A percentile compares a stretch with the other conserved stretches of the same genome.
Evolutionary conservation across 2,113 vertebrate species (phyloP).

Genomic region (Spermophilus dauricus): DNA sequence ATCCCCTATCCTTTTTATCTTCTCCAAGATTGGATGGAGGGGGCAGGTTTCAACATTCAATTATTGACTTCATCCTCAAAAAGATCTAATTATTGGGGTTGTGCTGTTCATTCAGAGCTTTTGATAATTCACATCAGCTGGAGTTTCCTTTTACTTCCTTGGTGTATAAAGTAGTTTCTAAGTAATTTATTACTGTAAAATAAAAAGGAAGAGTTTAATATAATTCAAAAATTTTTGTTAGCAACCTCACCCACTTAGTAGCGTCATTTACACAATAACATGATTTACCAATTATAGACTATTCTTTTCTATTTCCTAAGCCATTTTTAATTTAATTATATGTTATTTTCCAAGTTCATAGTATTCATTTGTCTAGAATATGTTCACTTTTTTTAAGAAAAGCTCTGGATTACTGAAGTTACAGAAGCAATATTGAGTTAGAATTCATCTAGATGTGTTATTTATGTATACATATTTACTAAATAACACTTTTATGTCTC

Average conservation of each 20-base stretch:
- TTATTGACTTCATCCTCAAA: not conserved
- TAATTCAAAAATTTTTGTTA: slow-evolving; percentile 44
- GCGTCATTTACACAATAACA: not conserved
- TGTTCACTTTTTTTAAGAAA: not conserved
- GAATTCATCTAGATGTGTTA: not conserved
- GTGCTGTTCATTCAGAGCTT: slow-evolving; percentile 38
- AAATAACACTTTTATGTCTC: not conserved
- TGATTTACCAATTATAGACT: not conserved
- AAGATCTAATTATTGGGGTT: slow-evolving; percentile 11
- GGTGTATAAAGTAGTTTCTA: slow-evolving; percentile 33
- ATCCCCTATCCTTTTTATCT: not conserved
- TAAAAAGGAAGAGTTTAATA: slow-evolving; percentile 8
- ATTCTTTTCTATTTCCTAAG: not conserved
- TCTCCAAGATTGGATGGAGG: not conserved
- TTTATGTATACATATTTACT: not conserved
- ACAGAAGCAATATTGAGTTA: not conserved
- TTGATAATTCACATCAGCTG: not conserved
- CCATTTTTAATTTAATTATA: slow-evolving; percentile 46
- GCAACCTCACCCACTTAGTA: not conserved
- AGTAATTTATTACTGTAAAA: not conserved
- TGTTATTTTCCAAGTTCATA: not conserved
- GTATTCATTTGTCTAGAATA: slow-evolving; percentile 14
- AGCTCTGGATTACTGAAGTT: not conserved
- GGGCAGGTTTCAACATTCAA: not conserved
- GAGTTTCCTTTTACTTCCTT: not conserved